Evolutionary conservation across 2,113 vertebrate species (phyloP).

Genomic region (Phylloscopus trochiloides): DNA sequence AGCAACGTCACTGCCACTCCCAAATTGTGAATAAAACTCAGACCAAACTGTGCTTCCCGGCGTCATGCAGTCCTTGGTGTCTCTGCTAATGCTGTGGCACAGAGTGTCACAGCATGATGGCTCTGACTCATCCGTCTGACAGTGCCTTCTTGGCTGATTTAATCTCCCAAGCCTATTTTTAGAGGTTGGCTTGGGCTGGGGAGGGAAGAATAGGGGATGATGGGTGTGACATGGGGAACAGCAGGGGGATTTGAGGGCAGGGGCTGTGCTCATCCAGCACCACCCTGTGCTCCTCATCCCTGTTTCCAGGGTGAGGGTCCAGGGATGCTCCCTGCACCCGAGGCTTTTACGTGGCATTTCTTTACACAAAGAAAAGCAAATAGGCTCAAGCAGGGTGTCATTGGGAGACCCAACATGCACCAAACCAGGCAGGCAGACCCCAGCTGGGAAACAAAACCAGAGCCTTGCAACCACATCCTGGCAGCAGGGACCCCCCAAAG

Average conservation of each 20-base stretch:
- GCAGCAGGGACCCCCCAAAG: background rate
- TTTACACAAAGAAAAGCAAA: conserved; percentile 35
- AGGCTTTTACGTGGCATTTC: background rate
- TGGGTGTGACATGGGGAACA: background rate
- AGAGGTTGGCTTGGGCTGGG: background rate
- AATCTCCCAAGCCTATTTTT: background rate
- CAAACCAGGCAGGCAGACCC: background rate
- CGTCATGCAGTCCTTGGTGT: background rate
- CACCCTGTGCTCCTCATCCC: background rate
- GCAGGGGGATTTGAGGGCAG: background rate
- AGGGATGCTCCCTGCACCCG: background rate
- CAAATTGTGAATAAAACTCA: background rate
- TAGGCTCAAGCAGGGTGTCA: background rate
- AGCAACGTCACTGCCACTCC: background rate
- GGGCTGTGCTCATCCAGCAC: background rate
- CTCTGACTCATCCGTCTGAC: background rate
- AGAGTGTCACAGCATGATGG: background rate
- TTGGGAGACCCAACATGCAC: background rate
- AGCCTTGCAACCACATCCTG: rapidly evolving
- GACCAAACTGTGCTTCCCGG: rapidly evolving
- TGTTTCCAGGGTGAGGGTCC: background rate
- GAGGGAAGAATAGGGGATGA: background rate
- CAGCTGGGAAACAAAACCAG: background rate
- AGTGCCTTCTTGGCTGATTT: background rate
- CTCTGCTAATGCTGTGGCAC: background rate